Percentiles rank a stretch among this genome's conserved stretches.
These are phyloP conservation scores for Andrena dorsata DNA, from an alignment of 2,888 invertebrate genomes.

Conservation along the genomic window DNA sequence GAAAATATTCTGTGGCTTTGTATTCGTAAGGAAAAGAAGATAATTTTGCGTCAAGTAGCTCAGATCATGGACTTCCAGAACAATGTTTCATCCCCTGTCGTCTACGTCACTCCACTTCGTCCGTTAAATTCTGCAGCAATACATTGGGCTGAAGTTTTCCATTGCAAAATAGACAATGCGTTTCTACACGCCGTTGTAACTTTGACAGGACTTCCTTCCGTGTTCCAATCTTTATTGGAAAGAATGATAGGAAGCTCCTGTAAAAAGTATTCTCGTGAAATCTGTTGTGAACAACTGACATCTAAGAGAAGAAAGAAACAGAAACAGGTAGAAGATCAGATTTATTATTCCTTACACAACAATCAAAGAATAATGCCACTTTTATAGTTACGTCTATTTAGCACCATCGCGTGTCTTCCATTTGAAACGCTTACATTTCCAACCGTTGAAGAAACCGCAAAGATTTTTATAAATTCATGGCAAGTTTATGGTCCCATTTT, in stretches of 20 bases:
- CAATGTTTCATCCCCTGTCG: too few relatives aligned
- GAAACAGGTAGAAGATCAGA: background rate
- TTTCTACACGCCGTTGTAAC: too few relatives aligned
- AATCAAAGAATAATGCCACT: background rate
- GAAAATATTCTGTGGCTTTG: too few relatives aligned
- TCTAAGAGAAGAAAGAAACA: background rate
- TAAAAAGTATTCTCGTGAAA: background rate
- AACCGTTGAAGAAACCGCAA: too few relatives aligned
- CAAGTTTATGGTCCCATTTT: background rate
- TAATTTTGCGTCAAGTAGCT: too few relatives aligned
- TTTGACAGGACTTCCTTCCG: background rate
- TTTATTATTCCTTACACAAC: background rate
- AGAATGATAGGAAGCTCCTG: background rate
- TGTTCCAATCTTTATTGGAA: background rate
- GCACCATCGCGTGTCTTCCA: background rate
- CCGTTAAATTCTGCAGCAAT: too few relatives aligned
- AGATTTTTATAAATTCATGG: background rate
- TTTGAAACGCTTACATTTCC: background rate
- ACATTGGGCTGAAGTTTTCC: too few relatives aligned
- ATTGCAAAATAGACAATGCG: too few relatives aligned
- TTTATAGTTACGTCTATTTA: background rate
- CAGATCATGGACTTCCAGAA: too few relatives aligned
- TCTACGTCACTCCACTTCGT: too few relatives aligned
- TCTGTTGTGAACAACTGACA: background rate
- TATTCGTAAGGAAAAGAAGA: too few relatives aligned